Evolutionary conservation across 2,888 invertebrate species (phyloP).

Genomic region (Lepas anatifera): DNA sequence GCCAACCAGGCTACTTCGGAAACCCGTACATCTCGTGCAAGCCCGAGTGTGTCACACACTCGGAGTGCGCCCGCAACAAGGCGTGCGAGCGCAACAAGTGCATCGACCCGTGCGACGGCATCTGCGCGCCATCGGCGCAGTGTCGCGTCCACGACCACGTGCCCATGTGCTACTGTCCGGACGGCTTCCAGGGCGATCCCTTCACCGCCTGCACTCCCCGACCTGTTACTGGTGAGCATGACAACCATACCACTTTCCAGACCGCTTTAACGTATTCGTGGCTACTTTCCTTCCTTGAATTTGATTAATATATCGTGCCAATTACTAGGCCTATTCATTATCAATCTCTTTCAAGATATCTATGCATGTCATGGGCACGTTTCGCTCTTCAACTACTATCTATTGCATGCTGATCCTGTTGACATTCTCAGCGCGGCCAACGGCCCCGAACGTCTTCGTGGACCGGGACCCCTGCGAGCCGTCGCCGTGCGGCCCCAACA

Average conservation of each 20-base stretch:
- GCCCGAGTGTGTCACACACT: constrained; percentile 72
- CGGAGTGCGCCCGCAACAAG: constrained; percentile 61
- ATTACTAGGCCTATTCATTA: no score
- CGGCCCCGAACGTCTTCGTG: neutral
- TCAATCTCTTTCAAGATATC: neutral
- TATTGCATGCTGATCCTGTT: neutral
- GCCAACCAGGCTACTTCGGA: constrained; percentile 58
- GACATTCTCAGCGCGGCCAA: neutral
- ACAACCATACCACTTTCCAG: no score
- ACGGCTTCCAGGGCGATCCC: constrained; percentile 64
- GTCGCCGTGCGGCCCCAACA: constrained; percentile 47
- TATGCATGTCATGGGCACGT: neutral
- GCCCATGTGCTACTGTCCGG: constrained; percentile 57
- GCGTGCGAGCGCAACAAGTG: constrained; percentile 61
- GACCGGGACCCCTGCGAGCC: constrained; percentile 23
- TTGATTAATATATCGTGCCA: no score
- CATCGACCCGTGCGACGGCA: constrained; percentile 56
- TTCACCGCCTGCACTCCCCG: constrained; percentile 47
- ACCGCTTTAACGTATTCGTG: no score
- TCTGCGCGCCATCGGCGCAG: constrained; percentile 49
- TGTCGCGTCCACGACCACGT: constrained; percentile 55
- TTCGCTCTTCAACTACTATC: neutral
- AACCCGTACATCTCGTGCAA: constrained; percentile 65
- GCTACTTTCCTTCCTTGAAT: no score
- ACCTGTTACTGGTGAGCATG: constrained; percentile 9